phyloP scores from a whole-genome alignment of 2,113 vertebrate species.

The Brachyhypopomus gauderio region DNA sequence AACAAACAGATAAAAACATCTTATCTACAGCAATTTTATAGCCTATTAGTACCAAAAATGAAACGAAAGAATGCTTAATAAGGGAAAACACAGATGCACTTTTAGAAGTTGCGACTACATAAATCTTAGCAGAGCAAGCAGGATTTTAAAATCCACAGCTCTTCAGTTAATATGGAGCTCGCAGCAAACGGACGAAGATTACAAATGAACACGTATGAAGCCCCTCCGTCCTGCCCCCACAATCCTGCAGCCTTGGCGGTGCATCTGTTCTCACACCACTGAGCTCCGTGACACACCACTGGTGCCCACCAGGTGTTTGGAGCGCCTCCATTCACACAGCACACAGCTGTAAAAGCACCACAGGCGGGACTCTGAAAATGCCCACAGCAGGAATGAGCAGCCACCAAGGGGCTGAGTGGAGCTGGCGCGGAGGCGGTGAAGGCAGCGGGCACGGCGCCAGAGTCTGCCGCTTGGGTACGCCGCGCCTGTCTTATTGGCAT shows the following conservation, averaged over 20 bases:
- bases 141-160: background rate
- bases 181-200: background rate
- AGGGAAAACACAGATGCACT: background rate
- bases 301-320: constrained; percentile 69
- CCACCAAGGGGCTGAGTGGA: constrained; percentile 72
- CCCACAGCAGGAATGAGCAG: constrained; percentile 67
- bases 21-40: constrained; percentile 51
- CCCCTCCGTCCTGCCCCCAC: constrained; percentile 15
- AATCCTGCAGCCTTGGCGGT: constrained; percentile 44
- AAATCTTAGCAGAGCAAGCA: constrained; percentile 18
- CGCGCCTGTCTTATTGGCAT: constrained; percentile 91
- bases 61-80: background rate
- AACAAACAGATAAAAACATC: constrained; percentile 27
- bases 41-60: constrained; percentile 35
- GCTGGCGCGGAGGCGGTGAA: constrained; percentile 76
- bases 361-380: constrained; percentile 65
- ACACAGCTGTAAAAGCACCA: constrained; percentile 74
- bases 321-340: constrained; percentile 62
- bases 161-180: constrained; percentile 19
- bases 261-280: constrained; percentile 71
- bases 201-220: constrained; percentile 28
- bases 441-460: constrained; percentile 89
- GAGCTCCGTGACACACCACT: constrained; percentile 73
- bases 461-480: constrained; percentile 78
- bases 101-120: background rate